Conservation (phyloP, 2,797 vertebrate species). For the Apogon talboti region DNA sequence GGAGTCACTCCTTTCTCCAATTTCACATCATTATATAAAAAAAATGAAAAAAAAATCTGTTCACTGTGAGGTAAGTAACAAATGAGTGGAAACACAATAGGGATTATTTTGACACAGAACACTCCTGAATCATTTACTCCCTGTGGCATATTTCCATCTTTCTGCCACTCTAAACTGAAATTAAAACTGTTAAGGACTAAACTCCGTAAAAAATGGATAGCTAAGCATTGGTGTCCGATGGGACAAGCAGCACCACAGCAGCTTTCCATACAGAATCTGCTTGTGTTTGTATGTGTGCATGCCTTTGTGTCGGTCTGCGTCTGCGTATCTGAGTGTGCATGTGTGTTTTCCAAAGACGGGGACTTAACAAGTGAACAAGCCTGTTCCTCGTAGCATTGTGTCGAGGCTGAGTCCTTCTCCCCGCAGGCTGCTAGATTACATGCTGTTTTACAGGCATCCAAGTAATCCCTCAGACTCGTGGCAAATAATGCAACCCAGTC, state of each 20-base stretch:
- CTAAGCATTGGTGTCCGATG: constrained; percentile 70
- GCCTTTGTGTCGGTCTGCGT: constrained; percentile 53
- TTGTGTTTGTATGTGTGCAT: constrained; percentile 17
- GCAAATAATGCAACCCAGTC: constrained; percentile 79
- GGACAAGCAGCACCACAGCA: constrained; percentile 69
- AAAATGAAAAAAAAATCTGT: constrained; percentile 42
- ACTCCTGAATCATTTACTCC: constrained; percentile 51
- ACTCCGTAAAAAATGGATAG: constrained; percentile 82
- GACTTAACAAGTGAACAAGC: constrained; percentile 76
- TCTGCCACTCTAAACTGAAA: constrained; percentile 76
- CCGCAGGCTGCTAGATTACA: constrained; percentile 84
- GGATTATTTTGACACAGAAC: constrained; percentile 64
- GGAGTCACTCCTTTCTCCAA: too few relatives aligned
- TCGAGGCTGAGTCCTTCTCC: constrained; percentile 77
- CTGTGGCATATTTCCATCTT: constrained; percentile 61
- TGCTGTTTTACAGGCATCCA: constrained; percentile 80
- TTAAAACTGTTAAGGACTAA: constrained; percentile 80
- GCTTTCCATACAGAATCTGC: constrained; percentile 55
- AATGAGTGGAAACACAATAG: constrained; percentile 55
- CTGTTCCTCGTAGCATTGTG: constrained; percentile 72
- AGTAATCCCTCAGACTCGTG: constrained; percentile 83
- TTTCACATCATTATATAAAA: constrained; percentile 16
- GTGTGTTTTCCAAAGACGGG: constrained; percentile 60
- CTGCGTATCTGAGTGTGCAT: constrained; percentile 59
- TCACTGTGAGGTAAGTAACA: constrained; percentile 56